Evolutionary conservation across 1,140 invertebrate genomes (phyloP), one percentile per base, ranked within the genome.

Genomic region (Leptinotarsa texana): DNA sequence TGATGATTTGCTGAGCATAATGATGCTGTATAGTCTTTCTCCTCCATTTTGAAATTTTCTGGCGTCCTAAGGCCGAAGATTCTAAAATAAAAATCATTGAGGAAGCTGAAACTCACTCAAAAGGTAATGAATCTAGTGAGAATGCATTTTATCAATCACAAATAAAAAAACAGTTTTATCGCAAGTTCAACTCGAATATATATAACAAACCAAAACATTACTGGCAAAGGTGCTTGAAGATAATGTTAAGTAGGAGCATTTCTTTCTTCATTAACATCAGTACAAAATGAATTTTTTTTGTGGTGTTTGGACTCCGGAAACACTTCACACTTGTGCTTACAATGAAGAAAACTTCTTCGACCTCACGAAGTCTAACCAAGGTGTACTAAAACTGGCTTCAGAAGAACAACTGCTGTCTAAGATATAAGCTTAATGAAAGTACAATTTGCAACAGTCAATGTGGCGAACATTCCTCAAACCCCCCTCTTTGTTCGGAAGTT

Each of bases 21-120:
- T 83, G 79, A 69, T 83, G 48, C 72, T 84, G 42, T 80, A 83
- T 63, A 83, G 80, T 77, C 66, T 84, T 3, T 78, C 78, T 13
- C 6, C 74, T 11, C 69, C 18, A 17, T 83, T 69, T 51, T 78
- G 82, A 65, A 82, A 82, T 63, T 84, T 83, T 83, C 63, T 71
- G 48, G 27, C 71, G 84, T 24, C 80, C 79, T 13, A 78, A 49
- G n/a, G 73, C 78, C 2, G 83, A 83, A 72, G 73, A 73, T 15
- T 67, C 83, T 6, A 76, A 80, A 66, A 75, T 81, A 5, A 83
- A 85, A 80, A 83, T 84, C 21, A 27, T 81, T 15, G 81, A 83
- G 77, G 80, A 84, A 70, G 69, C 24, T 73, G 79, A 84, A 57
- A 78, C 79, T 27, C 72, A n/a, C 17, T 4, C 6, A 79, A 33